phyloP scores from a whole-genome alignment of 64 coral and sea anemone species.

The Platygyra sinensis region DNA sequence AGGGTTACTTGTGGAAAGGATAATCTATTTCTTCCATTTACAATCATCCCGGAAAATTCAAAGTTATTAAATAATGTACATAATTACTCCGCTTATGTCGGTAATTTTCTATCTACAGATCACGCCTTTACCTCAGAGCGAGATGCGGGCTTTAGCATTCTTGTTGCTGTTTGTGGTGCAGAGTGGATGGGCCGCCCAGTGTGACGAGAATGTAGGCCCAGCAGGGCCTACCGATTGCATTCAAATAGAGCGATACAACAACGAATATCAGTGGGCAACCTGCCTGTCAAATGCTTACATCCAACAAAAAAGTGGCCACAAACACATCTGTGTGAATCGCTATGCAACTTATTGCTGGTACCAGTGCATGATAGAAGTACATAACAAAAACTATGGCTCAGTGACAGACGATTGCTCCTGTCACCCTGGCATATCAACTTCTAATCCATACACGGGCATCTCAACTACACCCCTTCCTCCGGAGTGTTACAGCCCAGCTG shows the following conservation, averaged over 20 bases:
- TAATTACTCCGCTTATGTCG: too few species aligned
- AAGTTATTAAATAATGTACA: too few species aligned
- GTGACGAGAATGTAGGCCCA: not conserved
- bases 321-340: not conserved
- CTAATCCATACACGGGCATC: not conserved
- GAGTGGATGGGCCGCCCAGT: not conserved
- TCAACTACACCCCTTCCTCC: not conserved
- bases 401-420: slow-evolving; percentile 53
- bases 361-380: slow-evolving; percentile 76
- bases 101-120: too few species aligned
- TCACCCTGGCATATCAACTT: not conserved
- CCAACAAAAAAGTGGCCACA: slow-evolving; percentile 59
- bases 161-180: not conserved
- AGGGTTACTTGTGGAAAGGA: too few species aligned
- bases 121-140: too few species aligned
- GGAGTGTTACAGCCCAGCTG: slow-evolving; percentile 48
- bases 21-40: too few species aligned
- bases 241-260: not conserved
- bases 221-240: slow-evolving; percentile 37
- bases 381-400: slow-evolving; percentile 26
- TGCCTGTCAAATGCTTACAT: slow-evolving; percentile 79
- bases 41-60: too few species aligned
- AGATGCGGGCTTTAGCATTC: not conserved
- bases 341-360: slow-evolving; percentile 55
- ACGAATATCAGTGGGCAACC: slow-evolving; percentile 60